Base-by-base conservation (phyloP, 2,888 invertebrate species). In the Synanthedon vespiformis region DNA sequence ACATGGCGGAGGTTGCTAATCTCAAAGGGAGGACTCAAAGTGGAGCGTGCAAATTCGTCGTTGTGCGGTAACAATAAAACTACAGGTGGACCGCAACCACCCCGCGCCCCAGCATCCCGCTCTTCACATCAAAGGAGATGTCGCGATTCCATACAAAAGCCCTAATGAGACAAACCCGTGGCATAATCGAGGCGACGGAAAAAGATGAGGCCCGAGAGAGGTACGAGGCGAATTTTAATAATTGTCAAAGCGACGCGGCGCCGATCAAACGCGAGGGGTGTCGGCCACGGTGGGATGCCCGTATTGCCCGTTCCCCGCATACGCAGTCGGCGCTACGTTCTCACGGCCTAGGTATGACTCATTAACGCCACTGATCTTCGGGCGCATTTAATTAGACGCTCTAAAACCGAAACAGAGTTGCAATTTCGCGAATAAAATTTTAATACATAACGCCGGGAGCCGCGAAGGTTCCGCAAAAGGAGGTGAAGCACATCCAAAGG, bases 171-270 rank as follows among this genome's bases (percentile, higher is more conserved):
- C 86, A 84, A 87, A 86, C 85, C 84, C 86, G 85, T 81, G 78
- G 83, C 82, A 83, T 86, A 86, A 83, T 84, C 85, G 86, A 86
- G 85, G 83, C 85, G 85, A 85, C 80, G 80, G 87, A 82, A 86
- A 87, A 84, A 86, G 86, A 86, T 86, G 86, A 86, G 82, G 79
- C 84, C 77, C 75, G 84, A 80, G 83, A 80, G 84, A 80, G 84
- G 83, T 84, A 84, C 85, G 84, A 81, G 86, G 86, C 88, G 83
- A 87, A 88, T 88, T 88, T 88, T 88, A 88, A 88, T 88, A 88
- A 88, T 88, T 88, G 88, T 88, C 88, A 88, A 88, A 88, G 88
- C 88, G 86, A 82, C 87, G 87, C 88, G 82, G 74, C 72, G 86
- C 85, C 87, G 87, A 87, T 88, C 88, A 88, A 83, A 84, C 77